phyloP scores from a whole-genome alignment of 1,140 invertebrate species.

The Apocrypta bakeri region DNA sequence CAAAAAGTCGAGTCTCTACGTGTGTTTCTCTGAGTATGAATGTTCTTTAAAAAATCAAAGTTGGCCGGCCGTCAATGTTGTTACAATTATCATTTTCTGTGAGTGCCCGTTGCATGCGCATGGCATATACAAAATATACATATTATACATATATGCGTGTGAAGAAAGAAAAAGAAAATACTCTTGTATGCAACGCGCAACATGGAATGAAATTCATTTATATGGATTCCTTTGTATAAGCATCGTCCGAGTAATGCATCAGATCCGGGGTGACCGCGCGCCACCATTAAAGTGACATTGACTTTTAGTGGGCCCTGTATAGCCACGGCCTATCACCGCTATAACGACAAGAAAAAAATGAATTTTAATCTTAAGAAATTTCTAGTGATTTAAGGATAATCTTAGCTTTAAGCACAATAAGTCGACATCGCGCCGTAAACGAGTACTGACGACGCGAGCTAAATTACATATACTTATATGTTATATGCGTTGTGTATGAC shows the following conservation, averaged over 20 bases:
- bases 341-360: slow-evolving; percentile 25
- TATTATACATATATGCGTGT: no score
- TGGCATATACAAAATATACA: no score
- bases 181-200: not conserved
- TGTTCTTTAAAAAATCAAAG: not conserved
- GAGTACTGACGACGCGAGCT: no score
- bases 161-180: no score
- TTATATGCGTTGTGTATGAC: no score
- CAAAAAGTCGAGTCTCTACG: no score
- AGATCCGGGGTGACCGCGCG: slow-evolving; percentile 68
- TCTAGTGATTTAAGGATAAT: slow-evolving; percentile 16
- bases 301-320: slow-evolving; percentile 71
- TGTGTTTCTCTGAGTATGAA: no score
- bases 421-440: no score
- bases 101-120: not conserved
- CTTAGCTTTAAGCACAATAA: not conserved
- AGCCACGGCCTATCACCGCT: slow-evolving; percentile 72
- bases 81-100: slow-evolving; percentile 12
- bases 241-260: slow-evolving; percentile 49
- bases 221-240: not conserved
- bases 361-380: slow-evolving; percentile 19
- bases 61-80: slow-evolving; percentile 22
- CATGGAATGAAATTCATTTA: not conserved
- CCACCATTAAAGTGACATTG: slow-evolving; percentile 68
- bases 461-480: no score